A percentile compares a stretch with the other conserved stretches of the same genome.
Conservation (phyloP, 2,797 vertebrate genomes). For the Antennarius maculatus region DNA sequence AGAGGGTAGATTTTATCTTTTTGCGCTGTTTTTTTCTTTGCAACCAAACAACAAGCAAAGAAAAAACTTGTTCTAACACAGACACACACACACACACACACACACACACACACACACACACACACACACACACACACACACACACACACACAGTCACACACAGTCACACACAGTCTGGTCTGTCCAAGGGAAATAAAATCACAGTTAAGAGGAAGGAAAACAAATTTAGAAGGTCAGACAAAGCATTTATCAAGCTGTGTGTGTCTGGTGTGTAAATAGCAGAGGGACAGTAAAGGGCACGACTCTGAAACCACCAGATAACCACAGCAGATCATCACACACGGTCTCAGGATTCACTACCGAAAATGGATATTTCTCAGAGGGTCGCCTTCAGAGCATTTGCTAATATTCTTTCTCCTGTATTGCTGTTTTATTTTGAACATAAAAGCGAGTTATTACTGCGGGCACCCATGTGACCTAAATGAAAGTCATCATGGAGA, state of each 20-base stretch:
- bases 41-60: conserved; percentile 31
- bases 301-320: conserved; percentile 76
- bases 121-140: conserved; percentile 8
- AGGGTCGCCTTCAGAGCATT: conserved; percentile 61
- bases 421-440: conserved; percentile 70
- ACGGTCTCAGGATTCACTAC: conserved; percentile 65
- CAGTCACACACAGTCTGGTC: conserved; percentile 45
- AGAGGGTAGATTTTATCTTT: conserved; percentile 43
- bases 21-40: conserved; percentile 16
- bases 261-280: conserved; percentile 81
- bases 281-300: conserved; percentile 81
- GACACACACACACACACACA: conserved; percentile 12
- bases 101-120: conserved; percentile 24
- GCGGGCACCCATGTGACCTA: conserved; percentile 41
- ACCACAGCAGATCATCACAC: conserved; percentile 74
- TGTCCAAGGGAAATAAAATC: conserved; percentile 78
- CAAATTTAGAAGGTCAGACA: conserved; percentile 79
- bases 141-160: conserved; percentile 21
- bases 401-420: conserved; percentile 66
- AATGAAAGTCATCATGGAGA: conserved; percentile 43
- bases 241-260: conserved; percentile 81
- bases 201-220: conserved; percentile 77
- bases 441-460: conserved; percentile 67
- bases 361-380: conserved; percentile 74
- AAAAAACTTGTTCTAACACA: not conserved